Evolutionary conservation across 2,797 vertebrate species (phyloP).

Genomic region (Margarornis squamiger): DNA sequence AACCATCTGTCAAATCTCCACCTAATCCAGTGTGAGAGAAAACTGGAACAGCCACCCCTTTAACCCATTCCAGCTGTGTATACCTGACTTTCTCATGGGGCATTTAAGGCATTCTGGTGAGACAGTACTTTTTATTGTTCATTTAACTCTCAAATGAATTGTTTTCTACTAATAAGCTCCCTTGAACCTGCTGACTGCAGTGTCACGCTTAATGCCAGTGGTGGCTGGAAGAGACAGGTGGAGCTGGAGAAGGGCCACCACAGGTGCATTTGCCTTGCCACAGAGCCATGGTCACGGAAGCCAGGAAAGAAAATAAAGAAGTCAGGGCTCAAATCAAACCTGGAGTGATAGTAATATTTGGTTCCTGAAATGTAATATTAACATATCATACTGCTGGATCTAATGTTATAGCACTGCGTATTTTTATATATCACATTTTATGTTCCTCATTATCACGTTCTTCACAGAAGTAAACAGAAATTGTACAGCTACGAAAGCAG

Average conservation of each 20-base stretch:
- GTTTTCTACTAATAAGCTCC: background rate
- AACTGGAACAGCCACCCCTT: background rate
- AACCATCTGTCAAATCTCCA: background rate
- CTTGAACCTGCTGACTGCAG: background rate
- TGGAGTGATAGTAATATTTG: background rate
- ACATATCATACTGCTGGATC: background rate
- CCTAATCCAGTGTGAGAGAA: background rate
- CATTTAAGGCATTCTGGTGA: background rate
- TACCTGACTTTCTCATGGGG: fast-evolving
- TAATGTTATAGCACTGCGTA: background rate
- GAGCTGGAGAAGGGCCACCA: background rate
- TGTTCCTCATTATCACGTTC: background rate
- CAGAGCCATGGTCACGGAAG: background rate
- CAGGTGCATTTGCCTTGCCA: background rate
- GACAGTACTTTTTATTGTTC: background rate
- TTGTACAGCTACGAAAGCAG: background rate
- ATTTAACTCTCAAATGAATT: background rate
- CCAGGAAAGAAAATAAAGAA: background rate
- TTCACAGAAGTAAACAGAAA: background rate
- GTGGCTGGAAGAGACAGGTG: background rate
- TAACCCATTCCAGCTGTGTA: background rate
- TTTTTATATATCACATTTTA: background rate
- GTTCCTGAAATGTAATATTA: background rate
- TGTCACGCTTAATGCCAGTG: background rate
- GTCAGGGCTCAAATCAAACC: background rate